phyloP scores from a whole-genome alignment of 2,888 invertebrate species.

The Drosophila trichaetosa region DNA sequence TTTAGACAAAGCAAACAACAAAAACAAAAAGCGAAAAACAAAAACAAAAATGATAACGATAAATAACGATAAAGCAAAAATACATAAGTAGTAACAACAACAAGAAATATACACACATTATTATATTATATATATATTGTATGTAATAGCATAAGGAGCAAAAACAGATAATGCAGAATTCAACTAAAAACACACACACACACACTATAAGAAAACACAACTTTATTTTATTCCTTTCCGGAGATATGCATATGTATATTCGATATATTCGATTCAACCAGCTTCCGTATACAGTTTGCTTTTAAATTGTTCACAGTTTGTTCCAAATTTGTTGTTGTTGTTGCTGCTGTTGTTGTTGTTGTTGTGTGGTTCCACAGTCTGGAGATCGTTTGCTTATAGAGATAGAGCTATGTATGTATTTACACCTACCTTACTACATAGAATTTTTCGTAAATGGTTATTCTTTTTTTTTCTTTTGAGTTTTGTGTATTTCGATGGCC shows the following conservation, averaged over 20 bases:
- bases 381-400: slow-evolving; percentile 47
- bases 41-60: slow-evolving; percentile 64
- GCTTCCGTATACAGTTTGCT: slow-evolving; percentile 47
- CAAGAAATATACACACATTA: slow-evolving; percentile 35
- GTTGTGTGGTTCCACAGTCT: slow-evolving; percentile 31
- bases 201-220: slow-evolving; percentile 10
- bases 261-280: slow-evolving; percentile 28
- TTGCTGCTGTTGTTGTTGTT: slow-evolving; percentile 8
- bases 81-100: slow-evolving; percentile 53
- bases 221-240: slow-evolving; percentile 31
- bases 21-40: slow-evolving; percentile 22
- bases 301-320: slow-evolving; percentile 44
- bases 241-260: slow-evolving; percentile 11
- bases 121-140: slow-evolving; percentile 35
- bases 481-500: slow-evolving; percentile 46
- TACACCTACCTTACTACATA: slow-evolving; percentile 36
- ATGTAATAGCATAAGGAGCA: slow-evolving; percentile 56
- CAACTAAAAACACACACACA: slow-evolving; percentile 46
- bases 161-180: slow-evolving; percentile 45
- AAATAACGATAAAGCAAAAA: slow-evolving; percentile 62
- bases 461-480: slow-evolving; percentile 25
- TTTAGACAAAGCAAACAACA: slow-evolving; percentile 77
- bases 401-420: slow-evolving; percentile 47
- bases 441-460: slow-evolving; percentile 32
- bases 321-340: slow-evolving; percentile 33